phyloP scores from a whole-genome alignment of 2,888 invertebrate genomes.

The Amblyjoppa fuscipennis region DNA sequence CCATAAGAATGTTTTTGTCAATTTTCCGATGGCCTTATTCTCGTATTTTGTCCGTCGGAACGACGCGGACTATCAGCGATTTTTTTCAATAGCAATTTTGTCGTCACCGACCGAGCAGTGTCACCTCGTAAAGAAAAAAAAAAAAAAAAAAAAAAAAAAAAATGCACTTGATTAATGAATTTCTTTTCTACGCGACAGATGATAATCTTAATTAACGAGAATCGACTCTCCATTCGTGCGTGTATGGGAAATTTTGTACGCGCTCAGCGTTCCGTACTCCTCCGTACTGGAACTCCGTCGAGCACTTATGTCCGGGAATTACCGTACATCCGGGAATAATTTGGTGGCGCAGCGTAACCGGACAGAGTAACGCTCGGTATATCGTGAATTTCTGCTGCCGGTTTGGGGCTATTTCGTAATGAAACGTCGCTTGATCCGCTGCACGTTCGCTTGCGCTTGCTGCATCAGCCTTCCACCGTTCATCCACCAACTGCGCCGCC shows the following conservation, averaged over 20 bases:
- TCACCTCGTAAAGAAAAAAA: no score
- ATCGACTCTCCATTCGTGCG: not conserved
- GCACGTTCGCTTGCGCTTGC: slow-evolving; percentile 21
- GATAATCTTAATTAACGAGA: not conserved
- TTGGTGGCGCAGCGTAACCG: slow-evolving; percentile 39
- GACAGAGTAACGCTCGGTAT: slow-evolving; percentile 43
- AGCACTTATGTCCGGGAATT: slow-evolving; percentile 60
- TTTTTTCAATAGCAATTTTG: no score
- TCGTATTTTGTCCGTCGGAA: no score
- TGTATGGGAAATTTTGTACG: not conserved
- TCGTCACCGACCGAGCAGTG: no score
- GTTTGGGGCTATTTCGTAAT: slow-evolving; percentile 59
- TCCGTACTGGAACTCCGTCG: not conserved
- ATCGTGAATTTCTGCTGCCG: slow-evolving; percentile 33
- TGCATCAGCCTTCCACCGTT: slow-evolving; percentile 19
- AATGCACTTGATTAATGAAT: no score
- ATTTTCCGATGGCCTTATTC: no score
- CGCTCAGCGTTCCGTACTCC: not conserved
- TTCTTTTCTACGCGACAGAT: no score
- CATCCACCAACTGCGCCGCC: slow-evolving; percentile 6
- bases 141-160: no score
- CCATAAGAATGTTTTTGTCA: no score
- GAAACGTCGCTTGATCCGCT: slow-evolving; percentile 60
- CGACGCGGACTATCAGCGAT: no score
- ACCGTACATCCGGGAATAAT: slow-evolving; percentile 55